Evolutionary conservation across 2,797 vertebrate genomes (phyloP).

Genomic region (Hydrolagus colliei): DNA sequence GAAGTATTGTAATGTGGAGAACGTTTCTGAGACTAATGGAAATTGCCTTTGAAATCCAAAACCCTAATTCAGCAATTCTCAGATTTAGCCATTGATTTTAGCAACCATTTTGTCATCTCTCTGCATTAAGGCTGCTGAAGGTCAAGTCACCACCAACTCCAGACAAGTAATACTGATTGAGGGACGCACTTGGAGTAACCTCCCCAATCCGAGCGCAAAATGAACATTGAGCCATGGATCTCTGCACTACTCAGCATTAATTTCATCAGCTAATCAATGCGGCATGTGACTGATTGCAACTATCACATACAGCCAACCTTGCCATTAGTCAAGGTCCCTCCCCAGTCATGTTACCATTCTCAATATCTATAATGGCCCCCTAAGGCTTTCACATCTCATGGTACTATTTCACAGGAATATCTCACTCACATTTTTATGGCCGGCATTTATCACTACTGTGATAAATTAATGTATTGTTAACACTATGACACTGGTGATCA

Average conservation of each 20-base stretch:
- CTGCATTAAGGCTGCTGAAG: not conserved
- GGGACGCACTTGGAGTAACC: not conserved
- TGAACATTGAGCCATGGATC: not conserved
- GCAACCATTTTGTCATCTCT: constrained; percentile 8
- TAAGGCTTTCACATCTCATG: not conserved
- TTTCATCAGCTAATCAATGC: not conserved
- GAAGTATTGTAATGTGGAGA: not conserved
- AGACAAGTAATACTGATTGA: not conserved
- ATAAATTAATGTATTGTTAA: not conserved
- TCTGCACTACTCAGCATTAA: constrained; percentile 4
- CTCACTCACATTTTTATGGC: not conserved
- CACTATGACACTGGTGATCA: not conserved
- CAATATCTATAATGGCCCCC: not conserved
- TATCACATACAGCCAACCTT: not conserved
- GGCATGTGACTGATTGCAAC: too few species aligned
- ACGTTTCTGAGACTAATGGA: constrained; percentile 2
- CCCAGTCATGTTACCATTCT: not conserved
- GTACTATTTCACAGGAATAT: not conserved
- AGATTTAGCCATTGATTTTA: constrained; percentile 20
- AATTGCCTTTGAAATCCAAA: too few species aligned
- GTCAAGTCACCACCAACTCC: not conserved
- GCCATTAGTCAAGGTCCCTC: not conserved
- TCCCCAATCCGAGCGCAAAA: not conserved
- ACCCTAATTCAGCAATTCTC: not conserved
- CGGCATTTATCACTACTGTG: not conserved